Conservation (phyloP, 2,888 invertebrate species). For the Isotomurus palustris region DNA sequence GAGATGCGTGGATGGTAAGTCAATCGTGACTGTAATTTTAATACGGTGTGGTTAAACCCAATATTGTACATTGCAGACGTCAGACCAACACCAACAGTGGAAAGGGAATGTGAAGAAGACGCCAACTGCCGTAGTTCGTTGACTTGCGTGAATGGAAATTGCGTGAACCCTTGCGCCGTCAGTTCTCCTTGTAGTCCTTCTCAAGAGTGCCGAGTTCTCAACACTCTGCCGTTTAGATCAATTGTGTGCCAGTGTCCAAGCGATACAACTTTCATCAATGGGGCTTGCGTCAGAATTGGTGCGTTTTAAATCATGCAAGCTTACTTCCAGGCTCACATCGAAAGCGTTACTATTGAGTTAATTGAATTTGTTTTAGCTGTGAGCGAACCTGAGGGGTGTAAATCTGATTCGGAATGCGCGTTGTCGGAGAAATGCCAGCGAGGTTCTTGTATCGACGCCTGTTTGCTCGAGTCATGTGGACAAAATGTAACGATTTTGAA, state of each 20-base stretch:
- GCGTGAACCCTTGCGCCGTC: constrained; percentile 70
- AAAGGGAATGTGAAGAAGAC: constrained; percentile 67
- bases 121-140: constrained; percentile 69
- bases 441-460: constrained; percentile 73
- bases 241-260: constrained; percentile 81
- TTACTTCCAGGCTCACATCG: too few species aligned
- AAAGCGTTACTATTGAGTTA: neutral
- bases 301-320: constrained; percentile 35
- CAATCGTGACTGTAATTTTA: neutral
- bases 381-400: constrained; percentile 51
- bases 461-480: constrained; percentile 71
- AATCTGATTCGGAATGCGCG: constrained; percentile 67
- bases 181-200: constrained; percentile 63
- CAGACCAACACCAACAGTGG: constrained; percentile 12
- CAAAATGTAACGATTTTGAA: neutral
- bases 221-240: constrained; percentile 73
- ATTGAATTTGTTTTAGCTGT: constrained; percentile 47
- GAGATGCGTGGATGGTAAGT: constrained; percentile 54
- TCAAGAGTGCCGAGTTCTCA: constrained; percentile 72
- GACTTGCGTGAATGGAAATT: constrained; percentile 71
- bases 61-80: constrained; percentile 1
- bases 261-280: constrained; percentile 71
- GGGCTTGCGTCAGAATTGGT: constrained; percentile 62
- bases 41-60: neutral
- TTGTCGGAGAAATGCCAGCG: constrained; percentile 69